A percentile compares a stretch with the other conserved stretches of the same genome.
Evolutionary conservation across 2,113 vertebrate genomes (phyloP).

Genomic region (Pseudolaguvia tuberculata): DNA sequence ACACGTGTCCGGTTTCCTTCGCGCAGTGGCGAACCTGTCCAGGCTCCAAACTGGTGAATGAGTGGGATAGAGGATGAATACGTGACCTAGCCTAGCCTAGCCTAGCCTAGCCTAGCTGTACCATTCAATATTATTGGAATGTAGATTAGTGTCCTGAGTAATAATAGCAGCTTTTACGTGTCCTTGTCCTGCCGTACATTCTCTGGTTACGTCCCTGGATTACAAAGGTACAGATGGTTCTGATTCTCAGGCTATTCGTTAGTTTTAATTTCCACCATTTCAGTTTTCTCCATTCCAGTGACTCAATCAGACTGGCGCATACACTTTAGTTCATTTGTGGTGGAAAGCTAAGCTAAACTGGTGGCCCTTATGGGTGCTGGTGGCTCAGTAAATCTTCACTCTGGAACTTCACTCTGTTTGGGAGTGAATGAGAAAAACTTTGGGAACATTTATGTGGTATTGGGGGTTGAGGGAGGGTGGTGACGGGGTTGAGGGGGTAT

Average conservation of each 20-base stretch:
- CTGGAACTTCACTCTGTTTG: neutral
- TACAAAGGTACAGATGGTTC: slow-evolving; percentile 1
- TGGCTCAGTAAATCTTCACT: neutral
- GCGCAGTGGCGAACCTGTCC: too few relatives aligned
- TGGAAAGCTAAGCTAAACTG: slow-evolving; percentile 1
- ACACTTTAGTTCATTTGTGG: neutral
- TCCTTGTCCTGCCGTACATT: too few relatives aligned
- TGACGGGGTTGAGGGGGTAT: slow-evolving; percentile 54
- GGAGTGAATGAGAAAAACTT: slow-evolving; percentile 7
- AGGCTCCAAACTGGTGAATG: too few relatives aligned
- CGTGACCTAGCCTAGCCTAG: too few relatives aligned
- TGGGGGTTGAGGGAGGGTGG: neutral
- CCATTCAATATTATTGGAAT: too few relatives aligned
- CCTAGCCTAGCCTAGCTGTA: too few relatives aligned
- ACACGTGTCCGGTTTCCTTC: too few relatives aligned
- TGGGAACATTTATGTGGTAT: slow-evolving; percentile 47
- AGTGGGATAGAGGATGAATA: too few relatives aligned
- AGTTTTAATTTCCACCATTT: slow-evolving; percentile 3
- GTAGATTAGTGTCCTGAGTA: too few relatives aligned
- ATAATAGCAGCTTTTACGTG: neutral
- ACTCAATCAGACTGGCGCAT: neutral
- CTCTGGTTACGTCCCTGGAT: neutral
- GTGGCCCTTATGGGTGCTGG: neutral
- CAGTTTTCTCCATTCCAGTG: neutral
- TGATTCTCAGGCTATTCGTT: neutral